Evolutionary conservation across 2,113 vertebrate species (phyloP).

Genomic region (Tangachromis dhanisi): DNA sequence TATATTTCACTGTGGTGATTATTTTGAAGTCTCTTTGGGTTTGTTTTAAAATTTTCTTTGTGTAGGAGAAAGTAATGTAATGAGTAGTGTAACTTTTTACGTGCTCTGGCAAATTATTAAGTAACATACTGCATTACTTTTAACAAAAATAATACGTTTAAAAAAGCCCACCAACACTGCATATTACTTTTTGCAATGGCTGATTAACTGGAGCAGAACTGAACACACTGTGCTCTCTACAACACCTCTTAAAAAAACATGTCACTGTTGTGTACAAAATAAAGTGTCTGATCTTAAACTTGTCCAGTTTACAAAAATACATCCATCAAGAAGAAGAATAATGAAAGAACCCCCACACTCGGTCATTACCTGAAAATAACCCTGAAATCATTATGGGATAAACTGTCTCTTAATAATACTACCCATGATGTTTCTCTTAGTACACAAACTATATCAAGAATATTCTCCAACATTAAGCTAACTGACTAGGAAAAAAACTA

Average conservation of each 20-base stretch:
- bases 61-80: neutral
- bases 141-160: neutral
- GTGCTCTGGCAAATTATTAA: neutral
- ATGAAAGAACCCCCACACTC: neutral
- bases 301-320: neutral
- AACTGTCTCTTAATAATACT: neutral
- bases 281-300: neutral
- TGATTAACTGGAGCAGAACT: neutral
- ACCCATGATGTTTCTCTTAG: neutral
- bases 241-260: neutral
- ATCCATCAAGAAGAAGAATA: rapidly evolving
- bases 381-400: neutral
- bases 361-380: neutral
- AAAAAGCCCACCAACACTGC: neutral
- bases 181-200: neutral
- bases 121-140: neutral
- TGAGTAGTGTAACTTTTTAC: rapidly evolving
- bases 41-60: neutral
- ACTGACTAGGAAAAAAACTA: neutral
- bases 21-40: neutral
- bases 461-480: neutral
- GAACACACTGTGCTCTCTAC: neutral
- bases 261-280: neutral
- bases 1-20: neutral
- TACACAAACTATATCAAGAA: neutral